Conservation (phyloP, 1,140 invertebrate genomes). For the Sesamia nonagrioides region DNA sequence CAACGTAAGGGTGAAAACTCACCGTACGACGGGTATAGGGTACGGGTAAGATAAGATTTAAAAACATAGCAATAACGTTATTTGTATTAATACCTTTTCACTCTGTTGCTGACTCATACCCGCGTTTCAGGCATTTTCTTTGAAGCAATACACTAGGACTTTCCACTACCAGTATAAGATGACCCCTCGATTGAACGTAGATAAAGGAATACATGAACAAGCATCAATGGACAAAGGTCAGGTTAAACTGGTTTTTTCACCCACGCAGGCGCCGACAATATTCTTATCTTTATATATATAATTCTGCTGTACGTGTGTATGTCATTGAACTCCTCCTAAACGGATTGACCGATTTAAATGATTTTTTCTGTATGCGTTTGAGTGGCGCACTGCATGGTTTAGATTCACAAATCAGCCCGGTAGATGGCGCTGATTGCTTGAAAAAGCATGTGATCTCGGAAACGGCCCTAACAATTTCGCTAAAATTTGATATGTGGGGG, state of each 20-base stretch:
- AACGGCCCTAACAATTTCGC: no score
- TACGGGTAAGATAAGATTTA: conserved; percentile 2
- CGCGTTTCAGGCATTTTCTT: conserved; percentile 18
- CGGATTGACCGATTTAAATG: no score
- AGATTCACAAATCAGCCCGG: no score
- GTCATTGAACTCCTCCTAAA: no score
- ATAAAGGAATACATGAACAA: not conserved
- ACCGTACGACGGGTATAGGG: no score
- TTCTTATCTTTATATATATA: conserved; percentile 7
- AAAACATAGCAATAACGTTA: conserved; percentile 19
- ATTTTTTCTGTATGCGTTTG: no score
- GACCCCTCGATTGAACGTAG: not conserved
- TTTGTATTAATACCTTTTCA: conserved; percentile 23
- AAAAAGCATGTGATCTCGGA: no score
- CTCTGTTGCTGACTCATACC: conserved; percentile 7
- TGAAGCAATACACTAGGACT: not conserved
- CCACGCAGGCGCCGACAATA: conserved; percentile 26
- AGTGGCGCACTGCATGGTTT: no score
- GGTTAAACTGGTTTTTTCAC: not conserved
- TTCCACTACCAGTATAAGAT: not conserved
- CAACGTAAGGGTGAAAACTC: no score
- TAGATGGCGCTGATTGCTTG: no score
- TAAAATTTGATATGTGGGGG: no score
- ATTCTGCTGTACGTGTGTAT: no score
- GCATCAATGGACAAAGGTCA: not conserved